A percentile compares a stretch with the other conserved stretches of the same genome.
Evolutionary conservation across 30 jellyfish, hydroid and myxozoan genomes (phyloP).

Genomic region (Hydractinia symbiolongicarpus): DNA sequence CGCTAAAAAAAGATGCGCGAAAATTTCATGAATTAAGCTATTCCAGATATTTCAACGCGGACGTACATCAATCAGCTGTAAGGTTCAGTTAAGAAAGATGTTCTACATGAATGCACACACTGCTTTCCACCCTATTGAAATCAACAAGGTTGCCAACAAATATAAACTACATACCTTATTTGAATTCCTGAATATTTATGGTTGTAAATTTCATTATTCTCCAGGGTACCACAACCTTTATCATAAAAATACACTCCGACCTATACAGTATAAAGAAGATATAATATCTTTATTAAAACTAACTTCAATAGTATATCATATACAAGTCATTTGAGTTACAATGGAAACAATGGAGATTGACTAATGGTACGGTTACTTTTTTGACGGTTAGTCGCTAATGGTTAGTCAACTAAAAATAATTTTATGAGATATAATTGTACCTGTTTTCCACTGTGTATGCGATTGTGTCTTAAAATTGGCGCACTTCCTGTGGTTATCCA

Average conservation of each 20-base stretch:
- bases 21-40: too few species aligned
- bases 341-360: neutral
- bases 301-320: neutral
- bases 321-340: neutral
- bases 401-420: too few species aligned
- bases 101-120: neutral
- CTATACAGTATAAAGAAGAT: slow-evolving; percentile 16
- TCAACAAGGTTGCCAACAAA: neutral
- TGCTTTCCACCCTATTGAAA: neutral
- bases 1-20: too few species aligned
- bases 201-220: slow-evolving; percentile 82
- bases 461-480: slow-evolving; percentile 76
- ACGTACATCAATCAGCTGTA: too few species aligned
- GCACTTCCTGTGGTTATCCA: slow-evolving; percentile 98
- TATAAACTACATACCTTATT: slow-evolving; percentile 43
- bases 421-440: neutral
- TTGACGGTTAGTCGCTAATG: too few species aligned
- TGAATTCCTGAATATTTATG: slow-evolving; percentile 94
- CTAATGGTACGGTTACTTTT: too few species aligned
- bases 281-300: neutral
- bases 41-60: too few species aligned
- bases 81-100: too few species aligned
- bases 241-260: slow-evolving; percentile 92
- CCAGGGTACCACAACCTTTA: slow-evolving; percentile 93
- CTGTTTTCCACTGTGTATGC: slow-evolving; percentile 97